phyloP scores from a whole-genome alignment of 2,888 invertebrate genomes.

The Flexamia atlantica region DNA sequence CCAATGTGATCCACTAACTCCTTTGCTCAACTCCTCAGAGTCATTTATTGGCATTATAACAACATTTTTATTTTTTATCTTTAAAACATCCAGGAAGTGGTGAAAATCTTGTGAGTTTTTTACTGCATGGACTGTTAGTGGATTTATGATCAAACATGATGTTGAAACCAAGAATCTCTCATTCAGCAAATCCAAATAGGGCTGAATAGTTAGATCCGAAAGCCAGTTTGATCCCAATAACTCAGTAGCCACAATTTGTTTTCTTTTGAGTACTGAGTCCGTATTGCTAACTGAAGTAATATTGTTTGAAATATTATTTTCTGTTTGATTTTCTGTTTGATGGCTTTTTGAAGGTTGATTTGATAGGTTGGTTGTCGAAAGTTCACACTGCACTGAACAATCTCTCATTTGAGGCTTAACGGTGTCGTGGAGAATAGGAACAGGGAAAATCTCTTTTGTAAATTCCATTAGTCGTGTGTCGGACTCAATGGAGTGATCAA shows the following conservation, averaged over 20 bases:
- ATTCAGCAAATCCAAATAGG: constrained; percentile 7
- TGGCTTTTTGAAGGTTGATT: background rate
- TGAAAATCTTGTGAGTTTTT: constrained; percentile 13
- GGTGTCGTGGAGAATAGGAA: background rate
- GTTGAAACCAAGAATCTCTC: background rate
- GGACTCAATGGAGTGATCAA: constrained; percentile 11
- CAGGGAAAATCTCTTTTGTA: background rate
- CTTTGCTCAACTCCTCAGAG: too few species aligned
- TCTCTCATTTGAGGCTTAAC: background rate
- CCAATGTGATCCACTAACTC: too few species aligned
- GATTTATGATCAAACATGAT: constrained; percentile 30
- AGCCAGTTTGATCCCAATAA: constrained; percentile 16
- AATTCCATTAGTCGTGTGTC: constrained; percentile 3
- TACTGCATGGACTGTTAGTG: background rate
- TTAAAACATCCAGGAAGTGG: constrained; percentile 13
- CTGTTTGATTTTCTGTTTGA: too few species aligned
- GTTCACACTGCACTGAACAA: background rate
- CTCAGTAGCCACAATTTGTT: background rate
- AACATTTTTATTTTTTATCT: too few species aligned
- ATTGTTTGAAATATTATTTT: too few species aligned
- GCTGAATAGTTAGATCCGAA: constrained; percentile 12
- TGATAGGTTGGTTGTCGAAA: background rate
- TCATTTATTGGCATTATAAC: too few species aligned
- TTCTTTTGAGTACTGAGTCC: background rate
- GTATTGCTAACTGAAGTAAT: background rate